These are phyloP conservation scores for Brachyrhaphis roseni DNA, from an alignment of 2,797 vertebrate species.

Conservation along the genomic window DNA sequence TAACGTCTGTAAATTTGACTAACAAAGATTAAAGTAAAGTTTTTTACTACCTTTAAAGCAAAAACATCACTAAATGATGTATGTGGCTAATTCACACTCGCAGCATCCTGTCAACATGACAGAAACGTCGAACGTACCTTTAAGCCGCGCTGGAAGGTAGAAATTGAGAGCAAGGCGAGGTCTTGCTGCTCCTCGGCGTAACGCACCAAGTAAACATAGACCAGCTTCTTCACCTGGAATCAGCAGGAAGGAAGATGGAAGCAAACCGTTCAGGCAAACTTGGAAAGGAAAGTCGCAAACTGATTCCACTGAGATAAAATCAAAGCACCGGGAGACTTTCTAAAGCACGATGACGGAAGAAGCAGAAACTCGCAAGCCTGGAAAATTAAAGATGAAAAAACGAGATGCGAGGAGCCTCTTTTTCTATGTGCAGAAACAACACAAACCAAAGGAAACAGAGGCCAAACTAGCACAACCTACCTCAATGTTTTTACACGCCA, in stretches of 20 bases:
- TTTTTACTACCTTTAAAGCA: neutral
- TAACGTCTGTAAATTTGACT: neutral
- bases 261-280: neutral
- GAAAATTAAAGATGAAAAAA: neutral
- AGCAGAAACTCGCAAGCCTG: slow-evolving; percentile 21
- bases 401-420: neutral
- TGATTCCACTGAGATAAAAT: slow-evolving; percentile 45
- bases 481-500: slow-evolving; percentile 99
- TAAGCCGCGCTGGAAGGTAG: slow-evolving; percentile 95
- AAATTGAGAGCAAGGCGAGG: slow-evolving; percentile 95
- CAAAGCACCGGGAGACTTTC: neutral
- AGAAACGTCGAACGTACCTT: slow-evolving; percentile 79
- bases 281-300: slow-evolving; percentile 23
- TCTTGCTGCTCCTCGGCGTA: slow-evolving; percentile 98
- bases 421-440: neutral
- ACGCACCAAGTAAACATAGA: slow-evolving; percentile 96
- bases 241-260: neutral
- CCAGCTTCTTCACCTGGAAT: slow-evolving; percentile 94
- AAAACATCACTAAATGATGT: neutral
- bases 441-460: neutral
- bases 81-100: neutral
- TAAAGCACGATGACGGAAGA: slow-evolving; percentile 9
- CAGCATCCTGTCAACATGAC: neutral
- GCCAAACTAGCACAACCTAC: slow-evolving; percentile 74
- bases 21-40: neutral